phyloP scores from a whole-genome alignment of 2,797 vertebrate species.

The Setipinna tenuifilis region DNA sequence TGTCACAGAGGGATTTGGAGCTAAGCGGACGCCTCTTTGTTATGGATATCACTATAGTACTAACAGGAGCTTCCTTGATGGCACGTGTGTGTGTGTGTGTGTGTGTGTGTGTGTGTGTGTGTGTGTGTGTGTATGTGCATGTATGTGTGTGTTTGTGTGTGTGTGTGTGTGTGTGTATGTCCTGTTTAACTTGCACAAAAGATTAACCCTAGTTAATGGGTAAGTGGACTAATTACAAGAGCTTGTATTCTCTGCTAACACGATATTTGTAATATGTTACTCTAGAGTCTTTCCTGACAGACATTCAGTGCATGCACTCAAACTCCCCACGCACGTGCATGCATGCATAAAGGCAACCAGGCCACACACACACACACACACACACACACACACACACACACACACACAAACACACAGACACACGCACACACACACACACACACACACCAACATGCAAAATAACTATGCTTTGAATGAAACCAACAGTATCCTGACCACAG shows the following conservation, averaged over 20 bases:
- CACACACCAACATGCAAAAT: no score
- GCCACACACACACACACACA: slow-evolving; percentile 11
- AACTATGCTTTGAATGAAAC: neutral
- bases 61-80: neutral
- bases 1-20: slow-evolving; percentile 40
- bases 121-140: neutral
- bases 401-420: slow-evolving; percentile 3
- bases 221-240: slow-evolving; percentile 11
- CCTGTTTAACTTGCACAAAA: neutral
- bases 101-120: slow-evolving; percentile 1
- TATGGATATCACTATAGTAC: slow-evolving; percentile 34
- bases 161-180: neutral
- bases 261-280: slow-evolving; percentile 45
- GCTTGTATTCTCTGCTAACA: neutral
- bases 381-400: slow-evolving; percentile 29
- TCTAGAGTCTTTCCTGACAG: slow-evolving; percentile 32
- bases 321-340: neutral
- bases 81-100: neutral
- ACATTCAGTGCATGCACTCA: neutral
- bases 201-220: neutral
- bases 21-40: slow-evolving; percentile 38
- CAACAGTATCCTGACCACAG: neutral
- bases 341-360: neutral
- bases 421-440: neutral
- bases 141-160: no score